Evolutionary conservation across 2,888 invertebrate genomes (phyloP), one percentile per base, ranked within the genome.

Genomic region (Perizoma flavofasciatum): DNA sequence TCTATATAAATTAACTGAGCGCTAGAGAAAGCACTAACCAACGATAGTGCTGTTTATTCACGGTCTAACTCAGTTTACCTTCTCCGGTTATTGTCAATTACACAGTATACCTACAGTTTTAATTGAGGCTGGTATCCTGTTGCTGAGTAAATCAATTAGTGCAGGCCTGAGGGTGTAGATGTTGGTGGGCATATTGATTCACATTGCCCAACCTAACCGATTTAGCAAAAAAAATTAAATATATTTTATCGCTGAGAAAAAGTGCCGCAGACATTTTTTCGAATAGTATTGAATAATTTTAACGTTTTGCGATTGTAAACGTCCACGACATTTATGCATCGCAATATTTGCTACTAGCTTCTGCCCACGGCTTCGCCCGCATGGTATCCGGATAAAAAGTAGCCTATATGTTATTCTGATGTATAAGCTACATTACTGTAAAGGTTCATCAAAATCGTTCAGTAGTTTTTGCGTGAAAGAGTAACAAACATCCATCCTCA

Each of bases 71-170:
- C 66, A 72, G 69, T 82, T 77, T 74, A 74, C 74, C 65, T 69
- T 67, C 69, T 70, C 63, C 65, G 58, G 77, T 79, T 82, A 79
- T 82, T 79, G 79, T 82, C 82, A 83, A 82, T 83, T 82, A 83
- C 52, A 49, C 49, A 52, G 56, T 58, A 78, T 81, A 79, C 78
- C 75, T 82, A 79, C 74, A 73, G 72, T 85, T 86, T 88, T 85
- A 86, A 87, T 86, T 83, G 85, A 83, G 78, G 66, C 69, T 68
- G 68, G 83, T 84, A 84, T 88, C 82, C 75, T 65, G 79, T 89
- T 83, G 77, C 89, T 83, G 85, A 86, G 88, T 86, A 89, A 90
- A 89, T 86, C 88, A 89, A 90, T 90, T 89, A 90, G 84, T 80
- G 77, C 71, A 75, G 78, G 75, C 65, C 54, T 65, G 63, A 63